phyloP scores from a whole-genome alignment of 2,113 vertebrate genomes.

The Leptosomus discolor region DNA sequence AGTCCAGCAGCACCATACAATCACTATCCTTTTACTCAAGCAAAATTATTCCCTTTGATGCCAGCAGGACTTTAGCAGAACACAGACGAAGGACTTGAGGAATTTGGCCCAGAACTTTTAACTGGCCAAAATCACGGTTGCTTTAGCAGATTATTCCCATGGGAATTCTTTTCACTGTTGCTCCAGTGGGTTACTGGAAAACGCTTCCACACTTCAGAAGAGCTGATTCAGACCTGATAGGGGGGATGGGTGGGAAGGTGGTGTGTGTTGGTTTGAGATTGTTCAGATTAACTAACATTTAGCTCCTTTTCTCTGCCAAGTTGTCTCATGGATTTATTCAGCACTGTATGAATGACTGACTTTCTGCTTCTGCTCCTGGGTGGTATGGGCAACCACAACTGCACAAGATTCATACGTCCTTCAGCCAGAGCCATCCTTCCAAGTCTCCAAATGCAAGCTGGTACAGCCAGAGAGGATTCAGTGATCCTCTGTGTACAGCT shows the following conservation, averaged over 20 bases:
- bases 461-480: neutral
- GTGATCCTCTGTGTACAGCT: neutral
- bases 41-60: neutral
- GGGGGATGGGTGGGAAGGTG: accelerated
- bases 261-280: neutral
- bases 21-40: neutral
- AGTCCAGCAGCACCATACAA: neutral
- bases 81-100: neutral
- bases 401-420: neutral
- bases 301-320: neutral
- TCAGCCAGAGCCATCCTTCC: neutral
- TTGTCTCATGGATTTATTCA: neutral
- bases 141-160: neutral
- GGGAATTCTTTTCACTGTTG: neutral
- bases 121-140: neutral
- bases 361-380: neutral
- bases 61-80: neutral
- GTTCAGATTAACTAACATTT: neutral
- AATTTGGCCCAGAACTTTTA: neutral
- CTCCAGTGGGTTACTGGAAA: neutral
- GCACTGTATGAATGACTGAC: neutral
- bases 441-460: neutral
- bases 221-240: neutral
- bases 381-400: neutral
- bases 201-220: neutral